Conservation (phyloP, 2,797 vertebrate species). For the Tiaroga cobitis region DNA sequence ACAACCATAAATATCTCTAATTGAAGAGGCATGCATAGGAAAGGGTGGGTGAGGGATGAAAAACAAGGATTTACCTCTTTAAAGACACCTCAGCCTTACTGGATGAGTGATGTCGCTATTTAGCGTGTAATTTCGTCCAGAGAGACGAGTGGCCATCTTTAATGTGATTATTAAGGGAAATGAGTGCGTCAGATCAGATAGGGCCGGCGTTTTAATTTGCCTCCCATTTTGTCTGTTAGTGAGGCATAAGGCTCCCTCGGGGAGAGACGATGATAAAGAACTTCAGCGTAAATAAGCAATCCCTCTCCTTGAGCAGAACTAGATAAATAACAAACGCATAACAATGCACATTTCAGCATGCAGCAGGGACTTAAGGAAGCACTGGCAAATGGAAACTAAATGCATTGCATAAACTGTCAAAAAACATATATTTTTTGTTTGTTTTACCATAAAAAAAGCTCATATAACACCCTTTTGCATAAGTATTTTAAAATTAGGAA, state of each 20-base stretch:
- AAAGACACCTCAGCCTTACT: constrained; percentile 58
- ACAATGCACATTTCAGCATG: constrained; percentile 13
- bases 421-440: not conserved
- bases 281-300: constrained; percentile 61
- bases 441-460: not conserved
- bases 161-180: constrained; percentile 91
- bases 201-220: constrained; percentile 90
- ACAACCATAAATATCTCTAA: constrained; percentile 63
- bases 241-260: constrained; percentile 48
- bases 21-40: constrained; percentile 58
- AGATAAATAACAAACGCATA: constrained; percentile 50
- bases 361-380: not conserved
- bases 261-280: constrained; percentile 59
- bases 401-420: constrained; percentile 6
- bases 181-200: constrained; percentile 92
- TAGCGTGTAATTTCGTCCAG: constrained; percentile 88
- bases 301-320: constrained; percentile 42
- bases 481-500: not conserved
- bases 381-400: not conserved
- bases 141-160: constrained; percentile 87
- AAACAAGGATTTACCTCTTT: constrained; percentile 61
- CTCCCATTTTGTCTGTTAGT: constrained; percentile 74
- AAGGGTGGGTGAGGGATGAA: not conserved
- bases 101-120: constrained; percentile 91
- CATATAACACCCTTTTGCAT: not conserved